A percentile compares a stretch with the other conserved stretches of the same genome.
Evolutionary conservation across 1,140 invertebrate genomes (phyloP).

Genomic region (Zaprionus camerounensis): DNA sequence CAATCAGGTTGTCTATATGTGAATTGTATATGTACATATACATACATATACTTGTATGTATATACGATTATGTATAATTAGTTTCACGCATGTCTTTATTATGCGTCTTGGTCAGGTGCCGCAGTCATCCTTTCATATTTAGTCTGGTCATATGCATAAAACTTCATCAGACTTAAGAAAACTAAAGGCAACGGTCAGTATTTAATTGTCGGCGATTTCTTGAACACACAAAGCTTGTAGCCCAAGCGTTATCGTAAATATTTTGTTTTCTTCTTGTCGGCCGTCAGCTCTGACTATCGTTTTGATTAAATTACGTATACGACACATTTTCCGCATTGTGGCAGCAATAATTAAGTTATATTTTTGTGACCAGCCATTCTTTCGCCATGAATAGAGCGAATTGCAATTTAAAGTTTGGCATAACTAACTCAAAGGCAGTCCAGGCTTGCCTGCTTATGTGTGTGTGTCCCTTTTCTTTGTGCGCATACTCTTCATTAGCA

Average conservation of each 20-base stretch:
- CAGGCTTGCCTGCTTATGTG: not conserved
- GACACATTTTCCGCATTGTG: conserved; percentile 29
- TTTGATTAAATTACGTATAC: conserved; percentile 33
- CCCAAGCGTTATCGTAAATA: conserved; percentile 12
- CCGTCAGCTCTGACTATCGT: conserved; percentile 27
- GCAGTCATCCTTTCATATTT: not conserved
- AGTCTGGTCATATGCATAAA: not conserved
- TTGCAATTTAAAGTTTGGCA: conserved; percentile 32
- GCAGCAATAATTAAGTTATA: conserved; percentile 41
- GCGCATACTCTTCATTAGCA: conserved; percentile 67
- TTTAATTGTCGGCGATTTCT: not conserved
- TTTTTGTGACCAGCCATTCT: conserved; percentile 4
- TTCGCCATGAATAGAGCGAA: not conserved
- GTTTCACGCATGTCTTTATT: conserved; percentile 10
- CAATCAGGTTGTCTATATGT: not conserved
- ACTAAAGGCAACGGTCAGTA: not conserved
- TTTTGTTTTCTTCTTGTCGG: conserved; percentile 41
- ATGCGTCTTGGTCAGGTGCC: not conserved
- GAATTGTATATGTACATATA: not conserved
- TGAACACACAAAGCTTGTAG: not conserved
- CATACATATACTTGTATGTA: not conserved
- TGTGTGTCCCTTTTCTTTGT: conserved; percentile 13
- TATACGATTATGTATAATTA: conserved; percentile 1
- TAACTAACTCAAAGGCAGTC: conserved; percentile 44
- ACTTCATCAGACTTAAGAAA: conserved; percentile 5